Evolutionary conservation across 1,140 invertebrate species (phyloP).

Genomic region (Halotydeus destructor): DNA sequence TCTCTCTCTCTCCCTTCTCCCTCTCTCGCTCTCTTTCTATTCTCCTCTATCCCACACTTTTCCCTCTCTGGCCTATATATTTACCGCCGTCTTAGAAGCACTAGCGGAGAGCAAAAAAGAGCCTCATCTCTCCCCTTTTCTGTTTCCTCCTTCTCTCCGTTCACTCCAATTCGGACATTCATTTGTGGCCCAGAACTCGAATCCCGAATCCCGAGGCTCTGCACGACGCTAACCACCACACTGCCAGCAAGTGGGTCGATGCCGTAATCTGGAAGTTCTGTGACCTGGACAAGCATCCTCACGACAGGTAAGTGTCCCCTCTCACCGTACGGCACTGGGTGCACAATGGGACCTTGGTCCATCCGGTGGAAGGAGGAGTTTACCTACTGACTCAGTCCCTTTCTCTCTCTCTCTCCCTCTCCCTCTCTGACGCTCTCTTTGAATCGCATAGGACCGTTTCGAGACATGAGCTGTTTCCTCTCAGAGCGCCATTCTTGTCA

Average conservation of each 20-base stretch:
- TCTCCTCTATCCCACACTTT: no score
- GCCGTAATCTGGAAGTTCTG: slow-evolving; percentile 94
- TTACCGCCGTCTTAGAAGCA: slow-evolving; percentile 58
- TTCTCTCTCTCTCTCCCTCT: background rate
- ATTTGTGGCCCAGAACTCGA: no score
- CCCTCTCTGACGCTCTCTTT: background rate
- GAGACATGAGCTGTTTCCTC: slow-evolving; percentile 79
- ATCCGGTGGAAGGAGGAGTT: no score
- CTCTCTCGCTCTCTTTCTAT: no score
- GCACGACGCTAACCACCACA: slow-evolving; percentile 1
- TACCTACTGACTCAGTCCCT: background rate
- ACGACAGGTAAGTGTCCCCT: slow-evolving; percentile 40
- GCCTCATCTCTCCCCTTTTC: no score
- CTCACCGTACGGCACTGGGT: no score
- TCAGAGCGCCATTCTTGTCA: slow-evolving; percentile 68
- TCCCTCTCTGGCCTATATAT: no score
- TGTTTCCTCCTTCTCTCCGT: no score
- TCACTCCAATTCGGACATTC: no score
- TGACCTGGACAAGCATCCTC: slow-evolving; percentile 67
- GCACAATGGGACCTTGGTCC: no score
- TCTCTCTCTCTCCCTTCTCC: no score
- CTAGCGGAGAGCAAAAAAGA: slow-evolving; percentile 59
- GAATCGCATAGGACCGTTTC: slow-evolving; percentile 39
- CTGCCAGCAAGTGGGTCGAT: slow-evolving; percentile 49
- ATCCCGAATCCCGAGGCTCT: no score